Evolutionary conservation across 2,888 invertebrate species (phyloP), one percentile per base, ranked within the genome.

Genomic region (Rhimphoctona megacephalus): DNA sequence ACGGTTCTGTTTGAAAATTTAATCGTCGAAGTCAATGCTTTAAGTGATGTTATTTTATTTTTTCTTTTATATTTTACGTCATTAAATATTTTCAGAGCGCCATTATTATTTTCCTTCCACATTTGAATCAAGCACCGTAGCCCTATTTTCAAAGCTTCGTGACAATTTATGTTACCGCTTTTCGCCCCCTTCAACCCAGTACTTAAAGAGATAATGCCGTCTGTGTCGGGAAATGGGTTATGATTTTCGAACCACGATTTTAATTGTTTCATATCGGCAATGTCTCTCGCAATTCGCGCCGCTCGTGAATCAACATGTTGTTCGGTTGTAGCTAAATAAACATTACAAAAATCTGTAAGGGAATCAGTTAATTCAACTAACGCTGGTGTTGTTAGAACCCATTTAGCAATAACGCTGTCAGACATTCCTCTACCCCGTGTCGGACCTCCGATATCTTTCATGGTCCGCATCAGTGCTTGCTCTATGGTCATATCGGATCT

Each of bases 241-340:
- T 77, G 77, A 33, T 64, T 8, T 33, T 77, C 19, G 77, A 91
- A 89, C 90, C 90, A 92, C 33, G 82, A 22, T 66, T 81, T 30
- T 61, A 91, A 66, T 85, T 89, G 90, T n/a, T 72, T 80, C 9
- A 90, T 64, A 84, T 91, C 90, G 46, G 43, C 43, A 66, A 87
- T 83, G 82, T 92, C 89, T 82, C 89, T 83, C 46, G 77, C 30
- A 33, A 91, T 89, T 36, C 91, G 79, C 14, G 89, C 88, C 81
- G 61, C 39, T 69, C 91, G 74, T 25, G 84, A 61, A 74, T 92
- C 91, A 2, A 90, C 88, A 85, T 92, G 92, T 87, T 92, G 92
- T 69, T 92, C 90, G 7, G 89, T 87, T 49, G 89, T 88, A 11
- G 64, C 66, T 36, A 87, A 85, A 77, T 78, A 57, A 67, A 89